Base-by-base conservation (phyloP, 30 jellyfish, hydroid and myxozoan genomes). In the Turritopsis dohrnii region DNA sequence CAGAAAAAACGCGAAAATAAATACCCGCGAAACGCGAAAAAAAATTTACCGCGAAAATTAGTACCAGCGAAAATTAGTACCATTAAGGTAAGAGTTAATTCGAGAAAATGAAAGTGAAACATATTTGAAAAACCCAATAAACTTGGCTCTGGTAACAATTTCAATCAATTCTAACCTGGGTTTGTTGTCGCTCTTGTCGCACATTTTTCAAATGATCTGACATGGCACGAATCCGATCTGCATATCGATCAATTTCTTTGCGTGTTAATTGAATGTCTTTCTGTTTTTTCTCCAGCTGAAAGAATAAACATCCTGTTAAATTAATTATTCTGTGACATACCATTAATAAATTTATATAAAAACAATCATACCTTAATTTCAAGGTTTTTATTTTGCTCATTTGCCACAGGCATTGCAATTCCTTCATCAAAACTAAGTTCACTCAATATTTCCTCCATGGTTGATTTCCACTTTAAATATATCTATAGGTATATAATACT, bases 391-490 rank as follows among this genome's bases (percentile, higher is more conserved):
- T 93, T 93, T 82, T 93, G 96, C 66, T 84, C 96, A 71, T 93
- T 93, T 41, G 98, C 98, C 65, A 93, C 83, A 17, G 98, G 98
- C 95, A 93, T 77, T 1, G 98, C 98, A 54, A 93, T 80, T 52
- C 96, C 98, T 53, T 88, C 96, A 75, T 88, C 98, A 83, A 93
- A 93, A 83, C 90, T 85, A 90, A 93, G 77, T 83, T 93, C 95
- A 81, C 98, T 93, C 54, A 88, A 79, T 1, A 93, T 83, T 26
- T 80, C 95, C 80, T 93, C 98, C 98, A 93, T 93, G 65, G 74
- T 89, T 87, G 25, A n/a, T n/a, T n/a, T n/a, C 60, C 25, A 21
- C 41, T 41, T n/a, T 13, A 41, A 41, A 41, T 41, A 3, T 41
- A 41, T 41, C 60, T 41, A 41, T 41, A 13, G 60, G n/a, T n/a